phyloP scores from a whole-genome alignment of 2,797 vertebrate genomes.

The Cheirogaleus major region DNA sequence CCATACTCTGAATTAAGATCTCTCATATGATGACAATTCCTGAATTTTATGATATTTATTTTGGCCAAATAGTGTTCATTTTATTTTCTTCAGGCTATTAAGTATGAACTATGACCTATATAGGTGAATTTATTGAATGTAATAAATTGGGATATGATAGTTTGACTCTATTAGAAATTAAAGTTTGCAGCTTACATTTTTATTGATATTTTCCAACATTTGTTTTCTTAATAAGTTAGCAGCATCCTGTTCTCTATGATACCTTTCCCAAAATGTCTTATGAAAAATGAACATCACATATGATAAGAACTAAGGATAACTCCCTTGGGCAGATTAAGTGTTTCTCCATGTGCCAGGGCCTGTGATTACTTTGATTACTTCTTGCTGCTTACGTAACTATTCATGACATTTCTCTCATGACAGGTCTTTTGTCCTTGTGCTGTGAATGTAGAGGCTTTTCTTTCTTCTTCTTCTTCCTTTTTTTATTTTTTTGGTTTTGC shows the following conservation, averaged over 20 bases:
- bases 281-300: slow-evolving; percentile 31
- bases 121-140: not conserved
- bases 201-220: not conserved
- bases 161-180: not conserved
- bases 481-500: not conserved
- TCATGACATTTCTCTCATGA: not conserved
- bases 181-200: not conserved
- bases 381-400: slow-evolving; percentile 17
- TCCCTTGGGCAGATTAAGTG: not conserved
- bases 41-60: not conserved
- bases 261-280: slow-evolving; percentile 41
- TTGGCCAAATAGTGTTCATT: not conserved
- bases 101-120: not conserved
- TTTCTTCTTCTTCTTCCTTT: not conserved
- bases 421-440: slow-evolving; percentile 45
- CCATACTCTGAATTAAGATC: not conserved
- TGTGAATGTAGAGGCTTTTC: not conserved
- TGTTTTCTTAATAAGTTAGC: slow-evolving; percentile 1
- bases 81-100: not conserved
- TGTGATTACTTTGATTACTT: slow-evolving; percentile 1
- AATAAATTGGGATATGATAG: not conserved
- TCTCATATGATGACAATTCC: not conserved
- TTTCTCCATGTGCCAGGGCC: not conserved
- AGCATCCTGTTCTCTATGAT: slow-evolving; percentile 29
- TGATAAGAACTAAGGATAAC: not conserved